A percentile compares a stretch with the other conserved stretches of the same genome.
Evolutionary conservation across 1,140 invertebrate species (phyloP).

Genomic region (Hycleus cichorii): DNA sequence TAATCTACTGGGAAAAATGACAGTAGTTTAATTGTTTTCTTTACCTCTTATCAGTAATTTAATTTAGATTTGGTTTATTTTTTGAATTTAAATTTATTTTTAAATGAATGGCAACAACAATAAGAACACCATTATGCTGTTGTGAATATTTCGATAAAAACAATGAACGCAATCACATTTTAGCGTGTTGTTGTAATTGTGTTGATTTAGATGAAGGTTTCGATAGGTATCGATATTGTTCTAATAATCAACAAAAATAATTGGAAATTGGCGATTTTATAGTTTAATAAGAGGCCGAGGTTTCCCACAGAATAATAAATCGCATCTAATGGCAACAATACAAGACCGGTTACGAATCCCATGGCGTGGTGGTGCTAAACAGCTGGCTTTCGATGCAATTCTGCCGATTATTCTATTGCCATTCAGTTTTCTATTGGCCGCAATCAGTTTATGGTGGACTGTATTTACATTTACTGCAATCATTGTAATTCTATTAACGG

Average conservation of each 20-base stretch:
- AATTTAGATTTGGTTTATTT: too few relatives aligned
- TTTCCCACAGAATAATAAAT: slow-evolving; percentile 22
- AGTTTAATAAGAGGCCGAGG: slow-evolving; percentile 30
- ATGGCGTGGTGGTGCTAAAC: slow-evolving; percentile 49
- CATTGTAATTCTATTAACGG: slow-evolving; percentile 53
- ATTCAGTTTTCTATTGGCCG: slow-evolving; percentile 49
- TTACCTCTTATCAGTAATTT: too few relatives aligned
- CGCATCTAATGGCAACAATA: slow-evolving; percentile 38
- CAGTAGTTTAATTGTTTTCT: too few relatives aligned
- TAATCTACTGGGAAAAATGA: too few relatives aligned
- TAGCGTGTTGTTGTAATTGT: slow-evolving; percentile 53
- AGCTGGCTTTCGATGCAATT: slow-evolving; percentile 49
- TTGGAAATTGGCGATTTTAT: slow-evolving; percentile 12
- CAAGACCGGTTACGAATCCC: slow-evolving; percentile 49
- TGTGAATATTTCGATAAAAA: slow-evolving; percentile 50
- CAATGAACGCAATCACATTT: slow-evolving; percentile 46
- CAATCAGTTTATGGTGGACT: slow-evolving; percentile 52
- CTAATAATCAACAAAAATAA: background rate
- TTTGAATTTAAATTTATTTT: too few relatives aligned
- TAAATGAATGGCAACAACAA: too few relatives aligned
- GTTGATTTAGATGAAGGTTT: slow-evolving; percentile 46
- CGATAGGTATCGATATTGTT: slow-evolving; percentile 37
- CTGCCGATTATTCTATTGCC: slow-evolving; percentile 59
- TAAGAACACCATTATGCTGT: slow-evolving; percentile 43
- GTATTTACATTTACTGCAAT: slow-evolving; percentile 53